phyloP scores from a whole-genome alignment of 2,888 invertebrate species.

The Metacarcinus magister region DNA sequence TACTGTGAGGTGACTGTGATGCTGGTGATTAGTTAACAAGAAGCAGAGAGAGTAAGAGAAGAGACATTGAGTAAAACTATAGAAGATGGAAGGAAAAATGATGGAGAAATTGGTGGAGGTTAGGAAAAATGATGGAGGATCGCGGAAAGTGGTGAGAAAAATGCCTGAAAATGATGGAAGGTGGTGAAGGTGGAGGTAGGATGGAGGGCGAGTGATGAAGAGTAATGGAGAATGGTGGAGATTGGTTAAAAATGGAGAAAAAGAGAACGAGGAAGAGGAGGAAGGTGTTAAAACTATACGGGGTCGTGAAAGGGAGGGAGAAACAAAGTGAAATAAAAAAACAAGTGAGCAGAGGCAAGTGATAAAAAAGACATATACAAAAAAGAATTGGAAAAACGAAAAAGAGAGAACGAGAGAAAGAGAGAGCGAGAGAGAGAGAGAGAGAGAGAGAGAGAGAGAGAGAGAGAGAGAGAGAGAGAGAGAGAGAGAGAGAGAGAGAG shows the following conservation, averaged over 20 bases:
- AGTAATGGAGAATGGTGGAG: neutral
- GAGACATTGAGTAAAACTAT: neutral
- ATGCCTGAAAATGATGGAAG: neutral
- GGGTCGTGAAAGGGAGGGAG: neutral
- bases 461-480: neutral
- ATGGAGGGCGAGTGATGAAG: neutral
- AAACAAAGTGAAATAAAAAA: neutral
- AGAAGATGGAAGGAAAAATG: neutral
- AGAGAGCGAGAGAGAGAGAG: conserved; percentile 26
- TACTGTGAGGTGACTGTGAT: neutral
- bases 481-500: too few relatives aligned
- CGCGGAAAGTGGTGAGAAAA: neutral
- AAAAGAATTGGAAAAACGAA: neutral
- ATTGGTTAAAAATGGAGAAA: neutral
- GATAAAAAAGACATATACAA: neutral
- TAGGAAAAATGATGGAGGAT: neutral
- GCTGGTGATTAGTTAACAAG: neutral
- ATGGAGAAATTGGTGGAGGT: neutral
- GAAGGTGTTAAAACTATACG: neutral
- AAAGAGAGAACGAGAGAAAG: neutral
- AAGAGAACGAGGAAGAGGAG: neutral
- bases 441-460: neutral
- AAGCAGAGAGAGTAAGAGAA: neutral
- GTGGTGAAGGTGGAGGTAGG: neutral
- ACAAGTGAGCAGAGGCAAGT: too few relatives aligned